Evolutionary conservation across 2,888 invertebrate species (phyloP).

Genomic region (Trichogramma evanescens): DNA sequence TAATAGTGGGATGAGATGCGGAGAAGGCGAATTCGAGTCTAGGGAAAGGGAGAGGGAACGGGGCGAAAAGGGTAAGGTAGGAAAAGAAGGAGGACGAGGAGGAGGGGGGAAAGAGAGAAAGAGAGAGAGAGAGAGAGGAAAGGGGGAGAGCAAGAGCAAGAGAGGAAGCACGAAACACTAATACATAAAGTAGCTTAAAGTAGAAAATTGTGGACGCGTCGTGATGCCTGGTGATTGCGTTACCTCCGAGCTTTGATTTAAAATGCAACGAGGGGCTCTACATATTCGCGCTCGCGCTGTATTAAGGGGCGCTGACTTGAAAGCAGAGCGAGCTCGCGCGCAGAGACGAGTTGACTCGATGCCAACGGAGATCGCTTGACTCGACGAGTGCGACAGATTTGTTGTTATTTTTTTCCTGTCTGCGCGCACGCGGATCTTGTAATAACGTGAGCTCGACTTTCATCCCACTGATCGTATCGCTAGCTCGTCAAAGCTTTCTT

Average conservation of each 20-base stretch:
- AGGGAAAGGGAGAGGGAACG: conserved; percentile 8
- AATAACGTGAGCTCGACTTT: too few relatives aligned
- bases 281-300: conserved; percentile 23
- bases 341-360: conserved; percentile 13
- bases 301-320: conserved; percentile 14
- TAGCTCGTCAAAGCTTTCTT: too few relatives aligned
- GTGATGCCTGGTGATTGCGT: conserved; percentile 49
- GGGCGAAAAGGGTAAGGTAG: conserved; percentile 9
- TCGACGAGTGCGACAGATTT: too few relatives aligned
- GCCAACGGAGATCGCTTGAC: not conserved
- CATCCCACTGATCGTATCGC: too few relatives aligned
- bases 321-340: conserved; percentile 16
- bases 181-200: conserved; percentile 49
- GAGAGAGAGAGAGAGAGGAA: conserved; percentile 20
- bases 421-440: too few relatives aligned
- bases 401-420: too few relatives aligned
- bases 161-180: conserved; percentile 32
- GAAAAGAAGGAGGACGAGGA: conserved; percentile 8
- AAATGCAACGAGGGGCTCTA: conserved; percentile 45
- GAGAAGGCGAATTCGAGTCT: not conserved
- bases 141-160: conserved; percentile 18
- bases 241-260: conserved; percentile 48
- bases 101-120: conserved; percentile 15
- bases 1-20: conserved; percentile 19
- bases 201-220: conserved; percentile 50